Base-by-base conservation (phyloP, 2,113 vertebrate species). In the Colossoma macropomum region DNA sequence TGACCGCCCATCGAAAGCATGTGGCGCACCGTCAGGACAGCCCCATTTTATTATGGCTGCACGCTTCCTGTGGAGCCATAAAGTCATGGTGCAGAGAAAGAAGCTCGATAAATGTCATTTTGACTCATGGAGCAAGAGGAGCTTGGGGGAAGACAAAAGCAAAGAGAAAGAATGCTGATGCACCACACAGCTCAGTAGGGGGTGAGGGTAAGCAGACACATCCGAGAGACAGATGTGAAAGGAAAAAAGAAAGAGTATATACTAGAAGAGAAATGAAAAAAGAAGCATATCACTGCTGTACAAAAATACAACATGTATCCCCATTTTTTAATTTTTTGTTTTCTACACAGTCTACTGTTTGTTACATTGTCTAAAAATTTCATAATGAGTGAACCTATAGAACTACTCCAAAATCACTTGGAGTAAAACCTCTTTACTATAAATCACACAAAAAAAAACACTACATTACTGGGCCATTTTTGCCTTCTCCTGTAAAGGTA, bases 91-190 rank as follows among this genome's bases (percentile, higher is more conserved):
- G 38, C 69, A 59, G 59, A 59, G 68, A 76, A 45, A 63, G 71
- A 50, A 83, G 73, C 52, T 73, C 76, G 62, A 72, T 82, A 78
- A 86, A 88, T 69, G 83, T 77, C 77, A 77, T 70, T 38, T 63
- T 52, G 54, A 82, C 8, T 70, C 45, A 19, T 52, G 50, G 38
- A 77, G 68, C 41, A 56, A 63, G 56, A 80, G 79, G 59, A 25
- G 74, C 32, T 38, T 23, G 34, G 41, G 19, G 38, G 60, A 12
- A 19, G 34, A 21, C 2, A 28, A n/a, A 19, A 16, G 17, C 65
- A 68, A 25, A 52, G n/a, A 11, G 30, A 63, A 62, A 62, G 15
- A 77, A 30, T 16, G 13, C 38, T 66, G 19, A 77, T 19, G 28
- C 1, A 17, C 27, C 5, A 5, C 32, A n/a, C 11, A 45, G 30